Evolutionary conservation across 2,888 invertebrate species (phyloP), one percentile per base, ranked within the genome.

Genomic region (Crematogaster levior): DNA sequence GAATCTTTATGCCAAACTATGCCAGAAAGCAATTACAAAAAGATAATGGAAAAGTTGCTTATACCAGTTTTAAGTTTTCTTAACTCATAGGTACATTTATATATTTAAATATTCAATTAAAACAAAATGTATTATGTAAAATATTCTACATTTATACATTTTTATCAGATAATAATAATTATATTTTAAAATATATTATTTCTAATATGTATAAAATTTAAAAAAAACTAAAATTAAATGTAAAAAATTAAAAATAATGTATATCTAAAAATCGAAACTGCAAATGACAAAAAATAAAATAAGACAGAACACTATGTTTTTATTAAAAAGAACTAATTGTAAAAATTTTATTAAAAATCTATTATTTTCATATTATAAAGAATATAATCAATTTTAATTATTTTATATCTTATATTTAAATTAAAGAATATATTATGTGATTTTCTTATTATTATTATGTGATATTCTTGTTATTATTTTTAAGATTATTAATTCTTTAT

Each of bases 1-100:
- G 15, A 7, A 73, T 30, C 60, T 43, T 43, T 30, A 73, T 34
- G 15, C 1, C n/a, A 46, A 7, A 34, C 5, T 34, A 30, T n/a
- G n/a, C n/a, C n/a, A n/a, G n/a, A n/a, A 34, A 74, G 21, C 7
- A 43, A 74, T 74, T 74, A 60, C 21, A n/a, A n/a, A n/a, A n/a
- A n/a, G n/a, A n/a, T n/a, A n/a, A n/a, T n/a, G n/a, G n/a, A n/a
- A n/a, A n/a, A n/a, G n/a, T n/a, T n/a, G n/a, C n/a, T n/a, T n/a
- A n/a, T n/a, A n/a, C n/a, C n/a, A n/a, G n/a, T n/a, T n/a, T n/a
- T n/a, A n/a, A n/a, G n/a, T n/a, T n/a, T n/a, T n/a, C n/a, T n/a
- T n/a, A n/a, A n/a, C n/a, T n/a, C n/a, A n/a, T n/a, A n/a, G n/a
- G n/a, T n/a, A n/a, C n/a, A n/a, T n/a, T n/a, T n/a, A n/a, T n/a